Evolutionary conservation across 1,140 invertebrate species (phyloP).

Genomic region (Penaeus indicus): DNA sequence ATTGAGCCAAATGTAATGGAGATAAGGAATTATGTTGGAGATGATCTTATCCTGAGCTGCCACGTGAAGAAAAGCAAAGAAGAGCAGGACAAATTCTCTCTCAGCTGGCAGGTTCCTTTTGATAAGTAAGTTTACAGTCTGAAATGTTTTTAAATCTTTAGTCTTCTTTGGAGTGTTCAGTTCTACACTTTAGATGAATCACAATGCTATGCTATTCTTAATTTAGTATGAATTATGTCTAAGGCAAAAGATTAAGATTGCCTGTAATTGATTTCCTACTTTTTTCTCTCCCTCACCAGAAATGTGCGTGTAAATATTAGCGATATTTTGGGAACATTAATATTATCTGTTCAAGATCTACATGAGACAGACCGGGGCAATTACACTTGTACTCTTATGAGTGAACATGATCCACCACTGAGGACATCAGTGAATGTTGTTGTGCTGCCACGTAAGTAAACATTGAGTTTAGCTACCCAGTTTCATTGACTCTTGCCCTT

Average conservation of each 20-base stretch:
- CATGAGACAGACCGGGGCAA: constrained; percentile 44
- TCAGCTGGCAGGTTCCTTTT: constrained; percentile 38
- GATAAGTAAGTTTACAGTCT: constrained; percentile 17
- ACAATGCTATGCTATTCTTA: too few relatives aligned
- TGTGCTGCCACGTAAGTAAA: constrained; percentile 36
- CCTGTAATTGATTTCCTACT: too few relatives aligned
- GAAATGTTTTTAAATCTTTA: neutral
- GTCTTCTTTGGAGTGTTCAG: too few relatives aligned
- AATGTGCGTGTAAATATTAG: neutral
- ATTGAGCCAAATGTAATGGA: constrained; percentile 34
- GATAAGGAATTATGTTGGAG: constrained; percentile 38
- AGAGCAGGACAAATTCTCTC: constrained; percentile 15
- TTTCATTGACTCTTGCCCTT: neutral
- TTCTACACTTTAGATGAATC: too few relatives aligned
- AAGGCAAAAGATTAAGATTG: too few relatives aligned
- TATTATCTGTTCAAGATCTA: constrained; percentile 27
- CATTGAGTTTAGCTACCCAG: too few relatives aligned
- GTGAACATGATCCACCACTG: neutral
- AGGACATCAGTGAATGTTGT: constrained; percentile 29
- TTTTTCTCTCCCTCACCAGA: neutral
- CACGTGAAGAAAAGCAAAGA: constrained; percentile 21
- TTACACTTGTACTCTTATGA: constrained; percentile 35
- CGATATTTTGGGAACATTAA: neutral
- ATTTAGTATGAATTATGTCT: too few relatives aligned
- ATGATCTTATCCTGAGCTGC: constrained; percentile 36